Evolutionary conservation across 2,113 vertebrate genomes (phyloP).

Genomic region (Okapia johnstoni): DNA sequence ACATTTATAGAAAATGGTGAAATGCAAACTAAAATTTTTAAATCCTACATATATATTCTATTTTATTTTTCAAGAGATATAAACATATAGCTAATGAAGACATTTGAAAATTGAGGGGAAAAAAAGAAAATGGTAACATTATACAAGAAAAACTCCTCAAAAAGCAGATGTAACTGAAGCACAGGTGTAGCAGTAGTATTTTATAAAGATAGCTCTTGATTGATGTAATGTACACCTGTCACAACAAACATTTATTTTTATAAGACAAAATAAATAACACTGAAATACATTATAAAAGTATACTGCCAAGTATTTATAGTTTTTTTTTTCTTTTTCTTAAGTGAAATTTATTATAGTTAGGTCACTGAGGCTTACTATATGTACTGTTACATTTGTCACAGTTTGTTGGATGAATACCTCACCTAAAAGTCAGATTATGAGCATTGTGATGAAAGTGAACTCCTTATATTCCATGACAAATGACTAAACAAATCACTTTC

Average conservation of each 20-base stretch:
- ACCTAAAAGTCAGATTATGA: not conserved
- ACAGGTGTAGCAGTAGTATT: not conserved
- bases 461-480: not conserved
- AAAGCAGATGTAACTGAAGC: not conserved
- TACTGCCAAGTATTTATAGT: not conserved
- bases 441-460: not conserved
- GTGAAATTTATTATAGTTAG: not conserved
- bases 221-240: not conserved
- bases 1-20: not conserved
- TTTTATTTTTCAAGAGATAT: not conserved
- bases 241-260: not conserved
- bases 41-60: not conserved
- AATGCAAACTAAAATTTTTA: not conserved
- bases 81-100: not conserved
- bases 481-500: not conserved
- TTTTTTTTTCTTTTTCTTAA: not conserved
- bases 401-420: not conserved
- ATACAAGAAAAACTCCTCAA: not conserved
- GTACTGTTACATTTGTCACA: not conserved
- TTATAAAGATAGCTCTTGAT: not conserved
- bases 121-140: not conserved
- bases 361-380: not conserved
- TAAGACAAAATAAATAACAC: not conserved
- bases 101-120: not conserved
- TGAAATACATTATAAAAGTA: not conserved